Evolutionary conservation across 2,113 vertebrate genomes (phyloP).

Genomic region (Bos indicus): DNA sequence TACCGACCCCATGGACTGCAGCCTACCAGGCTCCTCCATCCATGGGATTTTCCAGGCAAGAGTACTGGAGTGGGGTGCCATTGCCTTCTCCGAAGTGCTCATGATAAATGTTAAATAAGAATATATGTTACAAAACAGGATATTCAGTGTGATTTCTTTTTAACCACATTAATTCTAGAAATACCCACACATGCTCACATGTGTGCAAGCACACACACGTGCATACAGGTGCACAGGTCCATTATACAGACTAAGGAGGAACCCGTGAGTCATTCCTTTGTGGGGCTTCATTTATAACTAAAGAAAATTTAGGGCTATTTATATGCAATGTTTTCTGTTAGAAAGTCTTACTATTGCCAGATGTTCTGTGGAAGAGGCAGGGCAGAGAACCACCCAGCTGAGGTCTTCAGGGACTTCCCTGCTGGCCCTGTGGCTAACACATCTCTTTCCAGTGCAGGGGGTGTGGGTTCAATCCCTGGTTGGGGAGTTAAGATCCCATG

Average conservation of each 20-base stretch:
- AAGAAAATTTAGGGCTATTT: conserved; percentile 28
- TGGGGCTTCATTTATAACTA: neutral
- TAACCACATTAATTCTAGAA: neutral
- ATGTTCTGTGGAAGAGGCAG: accelerated
- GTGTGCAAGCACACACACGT: accelerated
- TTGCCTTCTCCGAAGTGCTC: neutral
- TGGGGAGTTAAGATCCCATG: neutral
- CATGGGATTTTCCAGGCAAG: neutral
- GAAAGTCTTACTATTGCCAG: conserved; percentile 24
- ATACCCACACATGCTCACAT: neutral
- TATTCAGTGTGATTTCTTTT: neutral
- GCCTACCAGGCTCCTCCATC: neutral
- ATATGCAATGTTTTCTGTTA: neutral
- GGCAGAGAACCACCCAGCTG: neutral
- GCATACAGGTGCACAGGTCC: neutral
- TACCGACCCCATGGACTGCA: too few species aligned
- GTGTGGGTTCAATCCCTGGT: neutral
- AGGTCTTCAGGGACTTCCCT: neutral
- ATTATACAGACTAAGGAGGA: neutral
- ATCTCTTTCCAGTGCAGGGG: neutral
- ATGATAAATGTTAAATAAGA: neutral
- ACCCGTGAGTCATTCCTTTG: neutral
- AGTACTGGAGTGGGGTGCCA: accelerated
- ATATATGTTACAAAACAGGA: neutral
- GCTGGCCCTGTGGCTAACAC: neutral